Evolutionary conservation across 1,140 invertebrate genomes (phyloP).

Genomic region (Arion vulgaris): DNA sequence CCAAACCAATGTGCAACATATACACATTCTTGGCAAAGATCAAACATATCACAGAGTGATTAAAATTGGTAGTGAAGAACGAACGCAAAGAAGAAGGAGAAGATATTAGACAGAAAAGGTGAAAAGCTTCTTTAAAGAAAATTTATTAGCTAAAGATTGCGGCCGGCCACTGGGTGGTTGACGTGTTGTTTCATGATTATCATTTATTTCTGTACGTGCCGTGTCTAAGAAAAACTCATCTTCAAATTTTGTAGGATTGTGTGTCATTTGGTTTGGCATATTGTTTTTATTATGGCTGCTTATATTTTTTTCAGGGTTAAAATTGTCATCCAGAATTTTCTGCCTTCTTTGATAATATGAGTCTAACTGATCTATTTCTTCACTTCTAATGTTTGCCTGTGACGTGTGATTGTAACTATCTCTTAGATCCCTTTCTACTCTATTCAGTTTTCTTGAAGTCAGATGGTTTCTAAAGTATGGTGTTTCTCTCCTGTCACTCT

Average conservation of each 20-base stretch:
- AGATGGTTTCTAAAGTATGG: constrained; percentile 26
- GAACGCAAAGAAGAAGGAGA: too few relatives aligned
- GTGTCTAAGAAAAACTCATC: constrained; percentile 30
- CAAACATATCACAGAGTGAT: too few relatives aligned
- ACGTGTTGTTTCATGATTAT: background rate
- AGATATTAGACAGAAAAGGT: too few relatives aligned
- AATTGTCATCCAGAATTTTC: background rate
- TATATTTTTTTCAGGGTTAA: background rate
- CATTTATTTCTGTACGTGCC: constrained; percentile 22
- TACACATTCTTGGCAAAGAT: too few relatives aligned
- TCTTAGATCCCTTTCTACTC: constrained; percentile 23
- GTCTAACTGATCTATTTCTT: background rate
- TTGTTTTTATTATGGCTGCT: background rate
- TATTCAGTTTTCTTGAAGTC: constrained; percentile 12
- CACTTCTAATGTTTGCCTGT: background rate
- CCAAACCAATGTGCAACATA: too few relatives aligned
- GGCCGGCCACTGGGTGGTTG: background rate
- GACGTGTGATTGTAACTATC: constrained; percentile 9
- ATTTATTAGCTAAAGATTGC: background rate
- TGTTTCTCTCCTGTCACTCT: background rate
- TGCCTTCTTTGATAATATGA: background rate
- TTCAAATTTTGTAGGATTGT: constrained; percentile 9
- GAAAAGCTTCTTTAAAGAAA: background rate
- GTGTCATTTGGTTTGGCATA: background rate
- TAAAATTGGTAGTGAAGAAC: too few relatives aligned